These are phyloP conservation scores for Hyperoplus lanceolatus DNA, from an alignment of 2,797 vertebrate species.

Conservation along the genomic window DNA sequence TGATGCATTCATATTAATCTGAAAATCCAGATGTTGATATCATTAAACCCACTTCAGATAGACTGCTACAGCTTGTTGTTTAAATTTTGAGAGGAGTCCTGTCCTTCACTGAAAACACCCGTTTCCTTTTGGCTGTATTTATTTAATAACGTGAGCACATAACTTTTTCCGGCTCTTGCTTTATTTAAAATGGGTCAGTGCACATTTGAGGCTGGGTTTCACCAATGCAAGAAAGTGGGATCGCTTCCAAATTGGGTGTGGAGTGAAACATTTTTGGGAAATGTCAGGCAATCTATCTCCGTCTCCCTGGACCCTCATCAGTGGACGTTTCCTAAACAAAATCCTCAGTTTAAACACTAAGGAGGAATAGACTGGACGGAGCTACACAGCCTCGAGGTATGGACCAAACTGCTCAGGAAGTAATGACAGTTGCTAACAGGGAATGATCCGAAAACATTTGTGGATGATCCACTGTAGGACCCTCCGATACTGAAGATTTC, in stretches of 20 bases:
- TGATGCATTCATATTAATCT: constrained; percentile 36
- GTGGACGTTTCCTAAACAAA: constrained; percentile 57
- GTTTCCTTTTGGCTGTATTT: constrained; percentile 32
- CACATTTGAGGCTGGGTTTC: constrained; percentile 41
- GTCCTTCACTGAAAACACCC: constrained; percentile 46
- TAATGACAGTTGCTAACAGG: constrained; percentile 37
- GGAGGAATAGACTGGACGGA: constrained; percentile 21
- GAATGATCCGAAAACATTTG: background rate
- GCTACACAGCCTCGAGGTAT: constrained; percentile 47
- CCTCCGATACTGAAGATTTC: background rate
- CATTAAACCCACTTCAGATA: constrained; percentile 1
- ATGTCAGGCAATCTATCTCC: constrained; percentile 28
- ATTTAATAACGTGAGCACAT: constrained; percentile 44
- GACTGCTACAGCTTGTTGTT: no score
- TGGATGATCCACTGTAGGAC: background rate
- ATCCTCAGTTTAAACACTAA: constrained; percentile 73
- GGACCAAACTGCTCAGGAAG: constrained; percentile 56
- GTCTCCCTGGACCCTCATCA: constrained; percentile 51
- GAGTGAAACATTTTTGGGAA: constrained; percentile 38
- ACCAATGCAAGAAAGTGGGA: constrained; percentile 22
- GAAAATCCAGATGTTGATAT: constrained; percentile 10
- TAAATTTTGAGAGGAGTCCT: background rate
- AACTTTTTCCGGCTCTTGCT: constrained; percentile 34
- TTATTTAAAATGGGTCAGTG: constrained; percentile 43
- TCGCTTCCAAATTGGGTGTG: constrained; percentile 36